Evolutionary conservation across 2,888 invertebrate genomes (phyloP).

Genomic region (Agriopis aurantiaria): DNA sequence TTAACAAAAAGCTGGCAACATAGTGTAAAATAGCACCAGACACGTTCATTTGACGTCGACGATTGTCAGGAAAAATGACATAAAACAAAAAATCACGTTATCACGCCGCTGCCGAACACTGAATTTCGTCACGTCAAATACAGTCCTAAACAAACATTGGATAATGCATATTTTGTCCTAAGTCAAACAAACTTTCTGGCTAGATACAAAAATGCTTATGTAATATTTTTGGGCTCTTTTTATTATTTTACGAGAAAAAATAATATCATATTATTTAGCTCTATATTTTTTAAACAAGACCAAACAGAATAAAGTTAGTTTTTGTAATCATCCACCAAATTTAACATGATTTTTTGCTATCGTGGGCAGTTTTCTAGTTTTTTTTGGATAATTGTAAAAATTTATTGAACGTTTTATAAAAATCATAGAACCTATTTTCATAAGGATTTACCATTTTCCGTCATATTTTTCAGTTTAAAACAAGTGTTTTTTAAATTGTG

Average conservation of each 20-base stretch:
- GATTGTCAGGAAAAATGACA: slow-evolving; percentile 5
- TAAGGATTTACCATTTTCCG: too few relatives aligned
- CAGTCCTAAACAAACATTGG: slow-evolving; percentile 48
- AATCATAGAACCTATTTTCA: too few relatives aligned
- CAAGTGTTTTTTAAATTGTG: too few relatives aligned
- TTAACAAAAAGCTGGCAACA: neutral
- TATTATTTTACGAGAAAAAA: slow-evolving; percentile 24
- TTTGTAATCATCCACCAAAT: neutral
- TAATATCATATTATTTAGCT: too few relatives aligned
- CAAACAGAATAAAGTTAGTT: neutral
- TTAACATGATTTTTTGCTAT: neutral
- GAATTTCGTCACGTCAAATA: slow-evolving; percentile 39
- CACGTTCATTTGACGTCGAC: neutral
- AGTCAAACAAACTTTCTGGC: slow-evolving; percentile 15
- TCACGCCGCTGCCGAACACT: slow-evolving; percentile 19
- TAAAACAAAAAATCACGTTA: slow-evolving; percentile 15
- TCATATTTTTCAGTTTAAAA: too few relatives aligned
- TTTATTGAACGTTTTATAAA: too few relatives aligned
- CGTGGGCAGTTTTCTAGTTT: neutral
- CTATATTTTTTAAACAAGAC: neutral
- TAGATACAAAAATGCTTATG: slow-evolving; percentile 31
- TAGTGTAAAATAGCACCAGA: neutral
- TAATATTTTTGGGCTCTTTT: slow-evolving; percentile 26
- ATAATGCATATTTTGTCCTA: slow-evolving; percentile 41
- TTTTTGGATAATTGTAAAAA: neutral